Evolutionary conservation across 2,797 vertebrate species (phyloP), one percentile per base, ranked within the genome.

Genomic region (Monodelphis domestica): DNA sequence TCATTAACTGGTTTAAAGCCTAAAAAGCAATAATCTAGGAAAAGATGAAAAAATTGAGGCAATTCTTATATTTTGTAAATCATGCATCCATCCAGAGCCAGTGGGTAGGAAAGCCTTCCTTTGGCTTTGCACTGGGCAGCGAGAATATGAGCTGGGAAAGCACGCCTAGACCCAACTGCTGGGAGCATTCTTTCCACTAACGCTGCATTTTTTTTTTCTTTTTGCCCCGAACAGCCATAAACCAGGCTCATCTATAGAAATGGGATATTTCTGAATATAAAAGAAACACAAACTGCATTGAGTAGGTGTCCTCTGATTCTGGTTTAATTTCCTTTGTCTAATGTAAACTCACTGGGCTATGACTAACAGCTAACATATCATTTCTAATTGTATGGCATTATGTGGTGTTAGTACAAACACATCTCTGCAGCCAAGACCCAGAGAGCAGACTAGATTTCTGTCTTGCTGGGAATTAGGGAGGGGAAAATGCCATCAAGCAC

Each of bases 271-370:
- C 94, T 33, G 11, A 96, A 97, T 89, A 90, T 93, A 97, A 96
- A 97, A 96, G 96, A 90, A 33, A 0, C 87, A 97, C 89, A 96
- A 97, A 97, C 96, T 96, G 91, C 28, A 0, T 94, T 97, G 95
- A 88, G 95, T 91, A 96, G 97, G 96, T 98, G 96, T 98, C 95
- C 97, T 98, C 96, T 97, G 96, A 96, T 96, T 98, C 93, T 95
- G 94, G 90, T 98, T 98, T 98, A 98, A 98, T 98, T 98, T 98
- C 98, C 97, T 98, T 97, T 96, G 96, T 98, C 98, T 98, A 98
- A 98, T 98, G 97, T 98, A 98, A 98, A 98, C 97, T 98, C 97
- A 98, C 97, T 98, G 98, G 97, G 96, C 97, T 98, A 97, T 98
- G 98, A 98, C 98, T 98, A 98, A 98, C 95, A 97, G 97, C 97